Evolutionary conservation across 2,888 invertebrate species (phyloP).

Genomic region (Chirona hameri): DNA sequence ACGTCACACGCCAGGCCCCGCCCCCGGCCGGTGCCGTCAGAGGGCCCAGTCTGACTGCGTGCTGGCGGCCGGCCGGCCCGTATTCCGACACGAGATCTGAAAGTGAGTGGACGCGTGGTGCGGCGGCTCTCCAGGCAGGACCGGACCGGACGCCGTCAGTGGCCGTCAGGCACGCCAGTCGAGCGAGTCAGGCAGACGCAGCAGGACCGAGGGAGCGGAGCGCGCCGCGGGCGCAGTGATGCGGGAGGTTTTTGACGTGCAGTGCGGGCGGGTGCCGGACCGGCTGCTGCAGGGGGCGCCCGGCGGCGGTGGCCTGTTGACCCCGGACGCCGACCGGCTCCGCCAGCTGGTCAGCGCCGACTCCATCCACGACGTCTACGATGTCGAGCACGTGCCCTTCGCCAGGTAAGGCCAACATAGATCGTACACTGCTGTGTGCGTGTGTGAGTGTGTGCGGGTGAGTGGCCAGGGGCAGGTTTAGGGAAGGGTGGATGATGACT

Average conservation of each 20-base stretch:
- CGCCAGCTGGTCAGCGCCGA: not conserved
- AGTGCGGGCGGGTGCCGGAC: not conserved
- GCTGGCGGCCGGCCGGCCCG: not conserved
- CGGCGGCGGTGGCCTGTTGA: not conserved
- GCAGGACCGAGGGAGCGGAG: not conserved
- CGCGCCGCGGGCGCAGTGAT: not conserved
- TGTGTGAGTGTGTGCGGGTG: not conserved
- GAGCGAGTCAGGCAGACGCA: not conserved
- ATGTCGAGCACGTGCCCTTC: not conserved
- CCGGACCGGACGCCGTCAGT: too few species aligned
- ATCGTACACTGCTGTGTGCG: not conserved
- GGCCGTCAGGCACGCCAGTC: not conserved
- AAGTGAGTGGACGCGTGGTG: not conserved
- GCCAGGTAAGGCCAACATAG: not conserved
- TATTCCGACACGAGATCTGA: not conserved
- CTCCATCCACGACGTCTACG: constrained; percentile 24
- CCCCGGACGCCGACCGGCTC: not conserved
- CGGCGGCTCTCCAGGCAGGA: not conserved
- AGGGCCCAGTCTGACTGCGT: not conserved
- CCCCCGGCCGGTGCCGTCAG: not conserved
- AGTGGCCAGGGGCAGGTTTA: not conserved
- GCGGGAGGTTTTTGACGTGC: not conserved
- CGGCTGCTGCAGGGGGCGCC: not conserved
- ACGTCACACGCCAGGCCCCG: not conserved
- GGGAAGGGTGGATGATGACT: not conserved